Evolutionary conservation across 2,888 invertebrate species (phyloP).

Genomic region (Doris montereyensis): DNA sequence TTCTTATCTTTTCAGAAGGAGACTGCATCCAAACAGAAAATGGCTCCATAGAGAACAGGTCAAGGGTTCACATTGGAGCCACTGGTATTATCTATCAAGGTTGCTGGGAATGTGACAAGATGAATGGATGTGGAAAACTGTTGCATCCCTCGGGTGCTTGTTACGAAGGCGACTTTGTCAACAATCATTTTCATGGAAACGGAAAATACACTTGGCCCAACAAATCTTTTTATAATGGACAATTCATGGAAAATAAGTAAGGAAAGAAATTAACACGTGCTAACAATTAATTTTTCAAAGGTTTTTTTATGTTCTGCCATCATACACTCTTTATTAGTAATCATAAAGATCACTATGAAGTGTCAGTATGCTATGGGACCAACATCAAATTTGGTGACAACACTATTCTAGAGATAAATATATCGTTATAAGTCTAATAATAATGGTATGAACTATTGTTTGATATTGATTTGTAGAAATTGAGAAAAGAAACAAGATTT

Average conservation of each 20-base stretch:
- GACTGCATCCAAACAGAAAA: constrained; percentile 60
- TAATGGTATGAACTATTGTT: too few species aligned
- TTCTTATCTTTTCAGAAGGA: constrained; percentile 58
- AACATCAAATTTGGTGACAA: too few species aligned
- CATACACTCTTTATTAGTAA: too few species aligned
- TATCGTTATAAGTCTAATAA: too few species aligned
- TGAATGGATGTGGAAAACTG: constrained; percentile 69
- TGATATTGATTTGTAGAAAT: too few species aligned
- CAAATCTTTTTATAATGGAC: constrained; percentile 68
- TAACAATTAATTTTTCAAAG: too few species aligned
- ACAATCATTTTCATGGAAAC: constrained; percentile 70
- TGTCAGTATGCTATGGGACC: too few species aligned
- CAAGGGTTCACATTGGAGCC: constrained; percentile 61
- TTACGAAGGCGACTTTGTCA: constrained; percentile 69
- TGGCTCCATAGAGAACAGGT: constrained; percentile 64
- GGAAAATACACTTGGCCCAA: constrained; percentile 72
- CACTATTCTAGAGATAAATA: too few species aligned
- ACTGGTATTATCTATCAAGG: constrained; percentile 68
- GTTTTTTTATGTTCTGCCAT: too few species aligned
- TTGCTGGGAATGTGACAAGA: constrained; percentile 67
- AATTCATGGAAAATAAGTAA: constrained; percentile 70
- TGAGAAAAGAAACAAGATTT: too few species aligned
- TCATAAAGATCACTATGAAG: too few species aligned
- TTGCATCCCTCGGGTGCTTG: constrained; percentile 63
- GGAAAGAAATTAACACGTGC: too few species aligned